Conservation (phyloP, 2,888 invertebrate genomes). For the Ophioninae sp. region DNA sequence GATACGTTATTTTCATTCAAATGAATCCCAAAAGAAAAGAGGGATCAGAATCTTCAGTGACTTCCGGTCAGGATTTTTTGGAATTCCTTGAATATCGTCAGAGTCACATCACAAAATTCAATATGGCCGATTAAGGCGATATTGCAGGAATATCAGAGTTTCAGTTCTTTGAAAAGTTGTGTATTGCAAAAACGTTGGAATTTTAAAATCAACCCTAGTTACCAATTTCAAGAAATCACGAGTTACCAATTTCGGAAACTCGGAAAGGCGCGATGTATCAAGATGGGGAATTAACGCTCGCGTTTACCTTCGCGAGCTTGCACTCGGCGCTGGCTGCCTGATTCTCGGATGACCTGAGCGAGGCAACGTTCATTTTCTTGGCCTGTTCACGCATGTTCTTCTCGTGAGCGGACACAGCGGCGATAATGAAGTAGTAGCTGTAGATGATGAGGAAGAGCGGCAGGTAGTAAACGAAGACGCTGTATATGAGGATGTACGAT, state of each 20-base stretch:
- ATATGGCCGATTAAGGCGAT: too few relatives aligned
- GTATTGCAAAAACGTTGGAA: too few relatives aligned
- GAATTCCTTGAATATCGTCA: too few relatives aligned
- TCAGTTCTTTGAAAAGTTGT: too few relatives aligned
- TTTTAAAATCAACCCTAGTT: background rate
- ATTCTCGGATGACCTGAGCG: slow-evolving; percentile 90
- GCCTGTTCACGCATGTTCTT: slow-evolving; percentile 94
- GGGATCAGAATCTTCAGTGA: too few relatives aligned
- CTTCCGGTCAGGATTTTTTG: too few relatives aligned
- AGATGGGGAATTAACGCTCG: background rate
- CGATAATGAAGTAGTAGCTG: slow-evolving; percentile 91
- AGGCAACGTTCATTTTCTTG: slow-evolving; percentile 96
- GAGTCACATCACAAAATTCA: too few relatives aligned
- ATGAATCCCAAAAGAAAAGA: background rate
- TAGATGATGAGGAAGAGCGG: slow-evolving; percentile 92
- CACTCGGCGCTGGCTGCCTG: slow-evolving; percentile 91
- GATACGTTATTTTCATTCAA: background rate
- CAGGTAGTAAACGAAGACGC: slow-evolving; percentile 89
- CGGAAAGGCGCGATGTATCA: too few relatives aligned
- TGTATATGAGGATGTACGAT: slow-evolving; percentile 91
- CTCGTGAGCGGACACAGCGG: slow-evolving; percentile 90
- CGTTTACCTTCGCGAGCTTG: slow-evolving; percentile 89
- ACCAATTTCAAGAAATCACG: background rate
- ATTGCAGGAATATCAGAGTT: too few relatives aligned
- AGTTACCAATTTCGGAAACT: background rate